Conservation (phyloP, 2,888 invertebrate genomes). For the Chaetogeoica ovagalla region DNA sequence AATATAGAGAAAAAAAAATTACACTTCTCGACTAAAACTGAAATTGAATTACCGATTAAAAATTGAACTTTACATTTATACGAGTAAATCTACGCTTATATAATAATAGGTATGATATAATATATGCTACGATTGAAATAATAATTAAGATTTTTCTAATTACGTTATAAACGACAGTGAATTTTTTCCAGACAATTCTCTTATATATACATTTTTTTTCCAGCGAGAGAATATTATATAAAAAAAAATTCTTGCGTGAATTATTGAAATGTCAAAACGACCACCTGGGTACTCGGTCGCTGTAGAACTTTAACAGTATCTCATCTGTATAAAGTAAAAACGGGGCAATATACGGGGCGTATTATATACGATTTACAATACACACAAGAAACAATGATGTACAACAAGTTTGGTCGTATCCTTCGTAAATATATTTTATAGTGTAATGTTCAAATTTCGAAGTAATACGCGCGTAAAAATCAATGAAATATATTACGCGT, state of each 20-base stretch:
- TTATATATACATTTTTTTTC: background rate
- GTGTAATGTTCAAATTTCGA: background rate
- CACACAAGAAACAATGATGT: too few species aligned
- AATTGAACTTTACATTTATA: too few species aligned
- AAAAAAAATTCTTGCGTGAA: slow-evolving; percentile 6
- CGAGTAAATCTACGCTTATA: too few species aligned
- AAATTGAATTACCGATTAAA: too few species aligned
- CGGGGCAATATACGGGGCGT: background rate
- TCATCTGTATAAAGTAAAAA: slow-evolving; percentile 4
- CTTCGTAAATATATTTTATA: background rate
- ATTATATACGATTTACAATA: too few species aligned
- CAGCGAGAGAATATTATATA: background rate
- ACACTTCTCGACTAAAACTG: too few species aligned
- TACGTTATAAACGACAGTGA: background rate
- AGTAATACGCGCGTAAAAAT: too few species aligned
- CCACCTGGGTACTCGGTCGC: slow-evolving; percentile 18
- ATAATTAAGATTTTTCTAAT: slow-evolving; percentile 10
- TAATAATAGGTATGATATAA: too few species aligned
- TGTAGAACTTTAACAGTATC: slow-evolving; percentile 23
- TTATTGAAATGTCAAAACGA: slow-evolving; percentile 19
- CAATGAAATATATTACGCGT: too few species aligned
- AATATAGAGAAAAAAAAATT: too few species aligned
- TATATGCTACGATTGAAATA: background rate
- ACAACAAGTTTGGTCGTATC: background rate
- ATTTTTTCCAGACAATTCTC: background rate